Base-by-base conservation (phyloP, 1,140 invertebrate genomes). In the Drosophila willistoni region DNA sequence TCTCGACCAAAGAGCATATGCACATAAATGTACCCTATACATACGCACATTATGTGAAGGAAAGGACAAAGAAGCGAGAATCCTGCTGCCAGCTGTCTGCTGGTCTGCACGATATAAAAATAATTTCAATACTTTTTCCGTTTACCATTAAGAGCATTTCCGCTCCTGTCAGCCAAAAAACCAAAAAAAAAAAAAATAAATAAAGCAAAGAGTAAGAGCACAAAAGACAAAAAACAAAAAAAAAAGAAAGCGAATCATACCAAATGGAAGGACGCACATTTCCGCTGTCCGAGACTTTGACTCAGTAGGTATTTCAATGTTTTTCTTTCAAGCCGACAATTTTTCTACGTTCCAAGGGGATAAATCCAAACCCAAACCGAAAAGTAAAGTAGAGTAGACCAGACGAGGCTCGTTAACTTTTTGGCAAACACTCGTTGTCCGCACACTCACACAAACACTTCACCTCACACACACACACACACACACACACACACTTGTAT, bases 121-220 rank as follows among this genome's bases (percentile, higher is more conserved):
- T 77, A 64, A 77, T 82, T 82, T 80, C 74, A 80, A 82, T 80
- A 82, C 77, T 66, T 77, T 78, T 80, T 82, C 71, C 80, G 68
- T 80, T 72, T 64, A 66, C 77, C 77, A 82, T 82, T 82, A 82
- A 82, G 67, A 61, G 74, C 60, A 78, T 71, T 78, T 78, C 72
- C 76, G 62, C 44, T 62, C 64, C 47, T 39, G 59, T 47, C 47
- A 41, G 51, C 36, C 10, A 12, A 51, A 51, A 51, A 36, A 36
- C 9, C 4, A 14, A 36, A 36, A 13, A 14, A 34, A 34, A 41
- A 41, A 41, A 3, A 3, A 14, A n/a, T n/a, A n/a, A 36, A 12
- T 51, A 51, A 51, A 51, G n/a, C 44, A 51, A 51, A 51, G 14
- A 51, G 14, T 10, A 17, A 47, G 14, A 44, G 14, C n/a, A 47